These are phyloP conservation scores for Conopomorpha cramerella DNA, from an alignment of 1,140 invertebrate species.

Conservation along the genomic window DNA sequence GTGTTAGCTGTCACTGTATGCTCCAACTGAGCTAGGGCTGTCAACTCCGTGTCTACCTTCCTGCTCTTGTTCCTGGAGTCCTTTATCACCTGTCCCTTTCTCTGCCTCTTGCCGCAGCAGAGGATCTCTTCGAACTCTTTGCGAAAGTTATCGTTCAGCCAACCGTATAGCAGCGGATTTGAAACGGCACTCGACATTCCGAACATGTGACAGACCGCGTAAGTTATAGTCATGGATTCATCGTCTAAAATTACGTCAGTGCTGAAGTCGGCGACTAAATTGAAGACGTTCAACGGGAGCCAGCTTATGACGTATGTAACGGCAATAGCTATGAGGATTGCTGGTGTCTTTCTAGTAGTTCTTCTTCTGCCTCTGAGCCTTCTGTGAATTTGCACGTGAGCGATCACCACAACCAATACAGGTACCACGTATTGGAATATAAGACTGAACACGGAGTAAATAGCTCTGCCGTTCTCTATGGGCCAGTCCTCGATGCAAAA, in stretches of 20 bases:
- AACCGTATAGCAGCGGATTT: constrained; percentile 94
- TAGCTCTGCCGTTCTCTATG: constrained; percentile 70
- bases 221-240: constrained; percentile 64
- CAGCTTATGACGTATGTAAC: constrained; percentile 86
- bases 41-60: constrained; percentile 61
- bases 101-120: constrained; percentile 65
- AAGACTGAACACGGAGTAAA: constrained; percentile 82
- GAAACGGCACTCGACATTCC: constrained; percentile 81
- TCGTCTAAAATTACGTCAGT: constrained; percentile 58
- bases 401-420: constrained; percentile 76
- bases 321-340: constrained; percentile 80
- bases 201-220: constrained; percentile 85
- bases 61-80: constrained; percentile 56
- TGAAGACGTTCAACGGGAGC: constrained; percentile 85
- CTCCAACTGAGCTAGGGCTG: constrained; percentile 62
- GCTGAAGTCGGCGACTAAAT: constrained; percentile 77
- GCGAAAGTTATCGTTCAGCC: constrained; percentile 98
- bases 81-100: constrained; percentile 51
- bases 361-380: constrained; percentile 42
- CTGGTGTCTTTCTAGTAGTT: constrained; percentile 78
- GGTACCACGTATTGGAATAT: constrained; percentile 85
- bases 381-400: constrained; percentile 66
- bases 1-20: constrained; percentile 59
- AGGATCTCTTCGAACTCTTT: constrained; percentile 93
- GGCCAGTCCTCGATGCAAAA: constrained; percentile 83